Conservation (phyloP, 2,888 invertebrate species). For the Bruchidius siliquastri region DNA sequence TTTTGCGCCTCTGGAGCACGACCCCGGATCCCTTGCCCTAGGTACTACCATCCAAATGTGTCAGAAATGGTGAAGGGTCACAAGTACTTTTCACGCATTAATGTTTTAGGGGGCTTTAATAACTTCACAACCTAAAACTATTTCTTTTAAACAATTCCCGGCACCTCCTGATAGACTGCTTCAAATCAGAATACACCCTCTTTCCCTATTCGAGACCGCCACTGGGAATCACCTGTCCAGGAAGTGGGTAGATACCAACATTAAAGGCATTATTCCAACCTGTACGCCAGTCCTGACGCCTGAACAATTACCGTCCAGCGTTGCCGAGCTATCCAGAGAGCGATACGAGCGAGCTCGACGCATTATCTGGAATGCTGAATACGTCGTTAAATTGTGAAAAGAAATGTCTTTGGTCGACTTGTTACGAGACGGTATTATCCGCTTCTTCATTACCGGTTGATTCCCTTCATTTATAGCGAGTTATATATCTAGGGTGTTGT, state of each 20-base stretch:
- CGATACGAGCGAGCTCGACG: neutral
- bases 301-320: neutral
- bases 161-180: no score
- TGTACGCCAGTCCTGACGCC: neutral
- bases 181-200: no score
- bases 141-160: no score
- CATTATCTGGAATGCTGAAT: neutral
- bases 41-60: no score
- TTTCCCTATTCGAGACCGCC: neutral
- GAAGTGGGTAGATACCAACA: neutral
- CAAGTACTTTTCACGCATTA: no score
- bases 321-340: neutral
- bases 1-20: no score
- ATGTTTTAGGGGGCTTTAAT: no score
- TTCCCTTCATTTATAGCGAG: neutral
- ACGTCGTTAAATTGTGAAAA: neutral
- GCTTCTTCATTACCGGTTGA: neutral
- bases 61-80: no score
- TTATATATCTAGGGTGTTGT: neutral
- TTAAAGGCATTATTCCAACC: neutral
- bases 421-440: neutral
- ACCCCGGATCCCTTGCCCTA: no score
- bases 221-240: neutral
- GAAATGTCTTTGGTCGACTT: neutral
- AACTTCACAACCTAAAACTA: no score